Percentiles rank a stretch among this genome's conserved stretches.
These are phyloP conservation scores for Nesospiza acunhae DNA, from an alignment of 2,113 vertebrate genomes.

Conservation along the genomic window DNA sequence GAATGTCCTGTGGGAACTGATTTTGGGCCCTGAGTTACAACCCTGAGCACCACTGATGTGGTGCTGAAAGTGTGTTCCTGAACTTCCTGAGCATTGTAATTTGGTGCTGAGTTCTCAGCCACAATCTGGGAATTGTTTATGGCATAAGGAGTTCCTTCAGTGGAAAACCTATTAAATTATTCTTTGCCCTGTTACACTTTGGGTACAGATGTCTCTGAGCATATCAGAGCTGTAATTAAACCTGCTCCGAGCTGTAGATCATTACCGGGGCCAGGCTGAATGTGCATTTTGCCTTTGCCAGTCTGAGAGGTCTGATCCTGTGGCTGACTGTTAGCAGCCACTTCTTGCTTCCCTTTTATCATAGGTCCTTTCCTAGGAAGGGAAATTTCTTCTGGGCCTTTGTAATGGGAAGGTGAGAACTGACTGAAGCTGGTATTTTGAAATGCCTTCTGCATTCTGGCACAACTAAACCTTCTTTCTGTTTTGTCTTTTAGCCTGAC, in stretches of 20 bases:
- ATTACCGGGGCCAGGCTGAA: background rate
- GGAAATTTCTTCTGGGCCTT: background rate
- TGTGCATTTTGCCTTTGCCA: background rate
- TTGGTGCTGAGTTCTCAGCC: background rate
- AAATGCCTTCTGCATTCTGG: background rate
- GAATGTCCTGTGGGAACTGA: background rate
- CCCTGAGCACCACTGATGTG: background rate
- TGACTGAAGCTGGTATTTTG: background rate
- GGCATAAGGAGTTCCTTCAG: background rate
- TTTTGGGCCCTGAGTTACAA: background rate
- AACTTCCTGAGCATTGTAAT: background rate
- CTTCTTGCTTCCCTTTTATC: background rate
- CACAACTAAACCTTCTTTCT: background rate
- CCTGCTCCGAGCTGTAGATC: background rate
- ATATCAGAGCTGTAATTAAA: background rate
- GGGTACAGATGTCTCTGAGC: background rate
- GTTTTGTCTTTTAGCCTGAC: slow-evolving; percentile 56
- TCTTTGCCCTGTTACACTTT: background rate
- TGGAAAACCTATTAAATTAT: background rate
- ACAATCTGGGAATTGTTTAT: background rate
- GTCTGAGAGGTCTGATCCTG: background rate
- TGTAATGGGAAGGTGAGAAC: background rate
- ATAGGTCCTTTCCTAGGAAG: background rate
- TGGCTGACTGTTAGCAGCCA: background rate
- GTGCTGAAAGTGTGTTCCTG: background rate